Conservation (phyloP, 1,140 invertebrate genomes). For the Lasioglossum albipes region DNA sequence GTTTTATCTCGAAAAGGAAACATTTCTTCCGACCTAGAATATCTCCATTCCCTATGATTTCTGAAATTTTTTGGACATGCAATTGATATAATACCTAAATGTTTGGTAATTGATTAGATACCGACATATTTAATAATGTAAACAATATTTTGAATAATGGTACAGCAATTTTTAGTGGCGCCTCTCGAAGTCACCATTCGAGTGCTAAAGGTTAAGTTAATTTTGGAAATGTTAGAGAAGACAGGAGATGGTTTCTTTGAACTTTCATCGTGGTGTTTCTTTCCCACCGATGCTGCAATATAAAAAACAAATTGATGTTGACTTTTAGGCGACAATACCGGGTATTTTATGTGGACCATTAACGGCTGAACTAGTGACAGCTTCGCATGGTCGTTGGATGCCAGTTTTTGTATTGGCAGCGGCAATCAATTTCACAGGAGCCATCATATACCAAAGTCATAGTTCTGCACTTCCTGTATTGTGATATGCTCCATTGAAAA, state of each 20-base stretch:
- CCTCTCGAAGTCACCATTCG: too few species aligned
- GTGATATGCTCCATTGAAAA: slow-evolving; percentile 68
- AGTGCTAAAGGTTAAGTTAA: too few species aligned
- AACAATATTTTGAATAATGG: too few species aligned
- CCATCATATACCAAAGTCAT: slow-evolving; percentile 88
- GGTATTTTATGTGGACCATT: slow-evolving; percentile 89
- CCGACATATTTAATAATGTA: too few species aligned
- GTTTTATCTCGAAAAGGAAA: too few species aligned
- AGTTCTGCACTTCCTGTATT: slow-evolving; percentile 86
- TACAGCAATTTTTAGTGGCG: too few species aligned
- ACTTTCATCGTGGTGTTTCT: background rate
- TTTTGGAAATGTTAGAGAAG: background rate
- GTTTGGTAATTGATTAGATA: too few species aligned
- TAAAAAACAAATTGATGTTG: background rate
- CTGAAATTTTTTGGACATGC: too few species aligned
- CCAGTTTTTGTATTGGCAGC: slow-evolving; percentile 89
- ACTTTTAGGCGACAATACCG: slow-evolving; percentile 86
- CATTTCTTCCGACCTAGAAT: too few species aligned
- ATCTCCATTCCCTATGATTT: too few species aligned
- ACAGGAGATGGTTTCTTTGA: background rate
- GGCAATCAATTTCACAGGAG: slow-evolving; percentile 88
- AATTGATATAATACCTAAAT: too few species aligned
- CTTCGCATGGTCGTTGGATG: slow-evolving; percentile 88
- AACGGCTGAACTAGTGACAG: slow-evolving; percentile 87
- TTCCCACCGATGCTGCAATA: background rate